Percentiles rank a stretch among this genome's conserved stretches.
phyloP scores from a whole-genome alignment of 2,888 invertebrate species.

The Dolichopus griseipennis region DNA sequence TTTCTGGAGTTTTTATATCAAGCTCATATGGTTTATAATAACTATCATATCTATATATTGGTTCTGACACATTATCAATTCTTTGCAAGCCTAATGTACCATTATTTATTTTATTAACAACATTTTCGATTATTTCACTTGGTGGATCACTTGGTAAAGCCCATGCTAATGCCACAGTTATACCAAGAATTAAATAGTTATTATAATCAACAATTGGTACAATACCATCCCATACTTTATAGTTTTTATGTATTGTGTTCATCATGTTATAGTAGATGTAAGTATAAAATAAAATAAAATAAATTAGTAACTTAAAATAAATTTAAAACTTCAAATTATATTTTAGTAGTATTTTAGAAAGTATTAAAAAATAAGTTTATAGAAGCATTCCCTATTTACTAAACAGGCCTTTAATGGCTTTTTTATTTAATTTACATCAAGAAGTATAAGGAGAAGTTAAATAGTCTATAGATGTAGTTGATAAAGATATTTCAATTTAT shows the following conservation, averaged over 20 bases:
- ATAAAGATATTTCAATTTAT: too few species aligned
- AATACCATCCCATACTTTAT: constrained; percentile 33
- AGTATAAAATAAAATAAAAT: constrained; percentile 25
- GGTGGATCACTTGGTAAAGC: constrained; percentile 60
- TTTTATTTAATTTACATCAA: too few species aligned
- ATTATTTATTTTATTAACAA: constrained; percentile 32
- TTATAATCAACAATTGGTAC: constrained; percentile 41
- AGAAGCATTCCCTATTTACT: too few species aligned
- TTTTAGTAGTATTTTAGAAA: too few species aligned
- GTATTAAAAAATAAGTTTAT: too few species aligned
- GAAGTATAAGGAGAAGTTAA: too few species aligned
- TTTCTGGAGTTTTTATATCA: neutral
- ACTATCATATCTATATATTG: constrained; percentile 25
- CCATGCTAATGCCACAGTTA: constrained; percentile 69
- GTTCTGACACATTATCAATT: constrained; percentile 30
- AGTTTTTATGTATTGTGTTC: too few species aligned
- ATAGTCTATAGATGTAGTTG: too few species aligned
- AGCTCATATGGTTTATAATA: constrained; percentile 13
- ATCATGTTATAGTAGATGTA: constrained; percentile 18
- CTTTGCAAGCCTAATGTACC: constrained; percentile 33
- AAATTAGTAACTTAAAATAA: too few species aligned
- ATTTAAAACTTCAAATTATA: too few species aligned
- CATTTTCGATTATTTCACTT: constrained; percentile 35
- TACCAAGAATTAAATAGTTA: constrained; percentile 54
- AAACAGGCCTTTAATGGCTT: too few species aligned